Percentiles rank a stretch among this genome's conserved stretches.
Conservation (phyloP, 92 coral and sea anemone genomes). For the Desmophyllum pertusum region DNA sequence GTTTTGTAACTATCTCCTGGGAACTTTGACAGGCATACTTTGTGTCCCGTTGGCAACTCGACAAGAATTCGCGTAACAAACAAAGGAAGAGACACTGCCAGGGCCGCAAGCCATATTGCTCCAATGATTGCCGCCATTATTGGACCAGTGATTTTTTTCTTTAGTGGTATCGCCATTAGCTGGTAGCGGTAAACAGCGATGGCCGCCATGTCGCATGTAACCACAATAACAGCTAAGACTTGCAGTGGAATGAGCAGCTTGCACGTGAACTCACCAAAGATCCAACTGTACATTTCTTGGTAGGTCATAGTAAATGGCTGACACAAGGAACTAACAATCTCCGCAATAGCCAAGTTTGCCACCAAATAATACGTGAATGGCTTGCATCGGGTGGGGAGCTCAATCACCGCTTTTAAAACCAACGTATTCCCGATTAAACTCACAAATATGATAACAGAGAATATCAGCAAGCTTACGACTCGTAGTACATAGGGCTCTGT, state of each 20-base stretch:
- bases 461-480: constrained; percentile 20
- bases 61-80: constrained; percentile 33
- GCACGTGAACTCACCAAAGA: constrained; percentile 75
- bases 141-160: constrained; percentile 8
- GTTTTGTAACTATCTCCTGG: not conserved
- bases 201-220: constrained; percentile 74
- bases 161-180: constrained; percentile 11
- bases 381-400: constrained; percentile 28
- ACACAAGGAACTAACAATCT: constrained; percentile 67
- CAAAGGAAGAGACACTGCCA: constrained; percentile 54
- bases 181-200: constrained; percentile 65
- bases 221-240: constrained; percentile 60
- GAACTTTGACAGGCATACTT: constrained; percentile 24
- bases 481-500: constrained; percentile 20
- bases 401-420: constrained; percentile 58
- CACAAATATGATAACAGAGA: constrained; percentile 45
- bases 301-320: constrained; percentile 61
- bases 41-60: constrained; percentile 3
- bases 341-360: constrained; percentile 78
- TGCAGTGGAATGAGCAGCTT: constrained; percentile 67
- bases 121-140: constrained; percentile 36
- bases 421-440: constrained; percentile 59
- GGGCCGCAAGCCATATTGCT: constrained; percentile 50
- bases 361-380: constrained; percentile 74
- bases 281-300: constrained; percentile 57